These are phyloP conservation scores for Cavia porcellus DNA, from an alignment of 2,113 vertebrate species.

Conservation along the genomic window DNA sequence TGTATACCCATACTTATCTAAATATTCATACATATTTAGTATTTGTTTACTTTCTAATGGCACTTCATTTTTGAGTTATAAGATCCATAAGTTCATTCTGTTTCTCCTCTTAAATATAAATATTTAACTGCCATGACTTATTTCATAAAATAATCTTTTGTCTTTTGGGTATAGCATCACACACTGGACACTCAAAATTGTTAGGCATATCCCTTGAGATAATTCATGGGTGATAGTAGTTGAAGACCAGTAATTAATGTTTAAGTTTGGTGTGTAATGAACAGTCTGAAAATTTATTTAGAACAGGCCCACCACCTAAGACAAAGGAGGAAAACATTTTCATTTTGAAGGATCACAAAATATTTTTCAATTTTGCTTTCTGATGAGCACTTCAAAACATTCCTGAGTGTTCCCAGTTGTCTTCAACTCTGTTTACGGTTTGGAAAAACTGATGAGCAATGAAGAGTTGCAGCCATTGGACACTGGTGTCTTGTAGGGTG, in stretches of 20 bases:
- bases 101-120: slow-evolving; percentile 46
- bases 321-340: slow-evolving; percentile 21
- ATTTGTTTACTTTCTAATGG: not conserved
- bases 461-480: not conserved
- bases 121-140: slow-evolving; percentile 25
- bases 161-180: not conserved
- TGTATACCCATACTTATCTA: not conserved
- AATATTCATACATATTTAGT: not conserved
- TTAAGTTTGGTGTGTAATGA: slow-evolving; percentile 41
- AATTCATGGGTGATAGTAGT: not conserved
- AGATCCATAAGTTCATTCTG: not conserved
- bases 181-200: not conserved
- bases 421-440: not conserved
- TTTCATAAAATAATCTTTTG: slow-evolving; percentile 10
- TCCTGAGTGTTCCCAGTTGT: not conserved
- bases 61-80: slow-evolving; percentile 3
- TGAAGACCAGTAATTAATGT: not conserved
- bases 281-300: slow-evolving; percentile 43
- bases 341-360: not conserved
- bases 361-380: not conserved
- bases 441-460: not conserved
- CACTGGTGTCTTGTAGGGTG: not conserved
- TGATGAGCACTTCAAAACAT: not conserved
- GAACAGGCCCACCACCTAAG: not conserved
- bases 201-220: not conserved